Base-by-base conservation (phyloP, 1,140 invertebrate genomes). In the Phenacoccus solenopsis region DNA sequence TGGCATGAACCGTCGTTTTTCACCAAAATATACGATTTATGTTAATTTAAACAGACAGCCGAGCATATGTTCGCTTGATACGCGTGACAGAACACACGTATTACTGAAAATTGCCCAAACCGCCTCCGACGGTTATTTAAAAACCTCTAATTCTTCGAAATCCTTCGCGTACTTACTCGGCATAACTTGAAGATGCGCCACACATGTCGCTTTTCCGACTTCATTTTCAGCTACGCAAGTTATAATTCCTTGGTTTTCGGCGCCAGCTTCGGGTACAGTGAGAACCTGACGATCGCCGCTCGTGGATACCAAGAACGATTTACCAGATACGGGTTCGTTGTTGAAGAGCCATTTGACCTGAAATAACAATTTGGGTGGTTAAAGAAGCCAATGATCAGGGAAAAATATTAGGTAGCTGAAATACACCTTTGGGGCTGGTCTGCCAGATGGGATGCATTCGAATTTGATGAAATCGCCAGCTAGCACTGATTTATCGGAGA, bases 191-290 rank as follows among this genome's bases (percentile, higher is more conserved):
- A 90, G 75, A 64, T 79, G 80, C 22, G 87, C 86, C 22, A 80
- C 80, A 73, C 87, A 89, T 61, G 82, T 82, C 0, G 87, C 84
- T 78, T 86, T 88, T 57, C 89, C 90, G 28, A 81, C 84, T 73
- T 85, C 80, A 75, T 90, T 91, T 78, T 90, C 89, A 4, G 89
- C 89, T 21, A 88, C 80, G 73, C 88, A 89, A 28, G 87, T 85
- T 69, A 90, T 83, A 70, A 84, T 84, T 38, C 90, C 90, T 61
- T 84, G 82, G 74, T 84, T 82, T 75, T 82, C 81, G 57, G 77
- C 78, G 9, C 81, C 76, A 7, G 72, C 68, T 73, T 82, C 78
- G 30, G 84, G 83, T 69, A 90, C 85, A 70, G 84, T 84, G 32
- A 93, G 76, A 21, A 87, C 84, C 76, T 91, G 86, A 21, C 83